phyloP scores from a whole-genome alignment of 2,113 vertebrate genomes.

The Neodon shergylaensis region DNA sequence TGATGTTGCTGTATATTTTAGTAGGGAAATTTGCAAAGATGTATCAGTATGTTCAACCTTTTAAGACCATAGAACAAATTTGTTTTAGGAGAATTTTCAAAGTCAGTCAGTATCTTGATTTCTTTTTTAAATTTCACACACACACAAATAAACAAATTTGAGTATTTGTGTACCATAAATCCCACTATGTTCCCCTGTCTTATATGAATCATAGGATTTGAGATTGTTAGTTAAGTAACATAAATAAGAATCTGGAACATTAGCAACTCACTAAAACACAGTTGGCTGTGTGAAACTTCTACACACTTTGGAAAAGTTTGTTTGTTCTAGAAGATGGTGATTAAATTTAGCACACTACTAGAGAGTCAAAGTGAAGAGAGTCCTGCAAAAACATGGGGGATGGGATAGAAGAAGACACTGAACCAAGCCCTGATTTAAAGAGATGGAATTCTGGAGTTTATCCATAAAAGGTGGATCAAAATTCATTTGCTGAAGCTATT shows the following conservation, averaged over 20 bases:
- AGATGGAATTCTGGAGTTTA: neutral
- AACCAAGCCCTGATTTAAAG: neutral
- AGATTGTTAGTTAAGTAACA: neutral
- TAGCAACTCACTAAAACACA: neutral
- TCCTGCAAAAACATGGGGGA: neutral
- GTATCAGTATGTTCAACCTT: neutral
- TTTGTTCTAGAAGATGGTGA: neutral
- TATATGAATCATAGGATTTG: neutral
- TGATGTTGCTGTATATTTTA: neutral
- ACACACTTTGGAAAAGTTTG: neutral
- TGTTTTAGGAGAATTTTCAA: neutral
- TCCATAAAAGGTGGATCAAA: neutral
- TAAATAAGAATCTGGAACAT: neutral
- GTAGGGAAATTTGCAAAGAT: conserved; percentile 18
- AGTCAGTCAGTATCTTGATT: neutral
- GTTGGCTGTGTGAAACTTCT: neutral
- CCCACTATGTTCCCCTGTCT: neutral
- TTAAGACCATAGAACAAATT: neutral
- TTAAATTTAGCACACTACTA: neutral
- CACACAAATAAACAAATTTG: too few relatives aligned
- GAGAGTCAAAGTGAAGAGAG: neutral
- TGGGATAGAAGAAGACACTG: neutral
- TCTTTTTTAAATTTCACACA: neutral
- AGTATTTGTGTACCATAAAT: neutral
- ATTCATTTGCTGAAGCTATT: neutral